phyloP scores from a whole-genome alignment of 2,113 vertebrate genomes.

The Oxygymnocypris stewartii region DNA sequence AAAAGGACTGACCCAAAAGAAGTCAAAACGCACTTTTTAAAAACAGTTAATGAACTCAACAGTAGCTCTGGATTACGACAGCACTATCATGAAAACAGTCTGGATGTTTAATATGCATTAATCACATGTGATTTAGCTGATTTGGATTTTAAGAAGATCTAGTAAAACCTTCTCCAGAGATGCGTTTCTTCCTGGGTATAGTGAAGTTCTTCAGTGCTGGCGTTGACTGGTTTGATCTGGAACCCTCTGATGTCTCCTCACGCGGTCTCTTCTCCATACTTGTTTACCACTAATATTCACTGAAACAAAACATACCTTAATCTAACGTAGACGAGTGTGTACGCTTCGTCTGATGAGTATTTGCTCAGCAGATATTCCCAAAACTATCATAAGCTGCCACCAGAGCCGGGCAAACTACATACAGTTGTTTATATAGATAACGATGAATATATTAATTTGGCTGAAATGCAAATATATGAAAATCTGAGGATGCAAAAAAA shows the following conservation, averaged over 20 bases:
- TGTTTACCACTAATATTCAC: constrained; percentile 38
- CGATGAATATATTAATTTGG: not conserved
- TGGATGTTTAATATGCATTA: not conserved
- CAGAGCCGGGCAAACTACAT: not conserved
- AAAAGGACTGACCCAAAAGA: constrained; percentile 51
- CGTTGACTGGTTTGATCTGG: constrained; percentile 10
- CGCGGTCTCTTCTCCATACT: constrained; percentile 44
- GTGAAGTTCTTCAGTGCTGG: constrained; percentile 56
- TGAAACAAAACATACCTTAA: not conserved
- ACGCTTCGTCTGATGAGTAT: not conserved
- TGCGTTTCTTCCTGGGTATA: constrained; percentile 62
- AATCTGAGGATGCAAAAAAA: no score
- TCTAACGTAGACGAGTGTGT: not conserved
- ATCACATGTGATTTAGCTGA: not conserved
- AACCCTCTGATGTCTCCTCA: constrained; percentile 19
- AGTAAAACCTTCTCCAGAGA: constrained; percentile 54
- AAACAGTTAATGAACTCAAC: not conserved
- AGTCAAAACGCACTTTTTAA: not conserved
- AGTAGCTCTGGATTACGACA: not conserved
- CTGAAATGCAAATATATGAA: no score
- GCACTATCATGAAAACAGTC: not conserved
- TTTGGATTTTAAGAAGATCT: constrained; percentile 14
- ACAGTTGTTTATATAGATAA: not conserved
- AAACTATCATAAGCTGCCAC: not conserved
- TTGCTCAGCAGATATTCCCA: not conserved